Conservation (phyloP, 2,888 invertebrate genomes). For the Heliconius aoede region DNA sequence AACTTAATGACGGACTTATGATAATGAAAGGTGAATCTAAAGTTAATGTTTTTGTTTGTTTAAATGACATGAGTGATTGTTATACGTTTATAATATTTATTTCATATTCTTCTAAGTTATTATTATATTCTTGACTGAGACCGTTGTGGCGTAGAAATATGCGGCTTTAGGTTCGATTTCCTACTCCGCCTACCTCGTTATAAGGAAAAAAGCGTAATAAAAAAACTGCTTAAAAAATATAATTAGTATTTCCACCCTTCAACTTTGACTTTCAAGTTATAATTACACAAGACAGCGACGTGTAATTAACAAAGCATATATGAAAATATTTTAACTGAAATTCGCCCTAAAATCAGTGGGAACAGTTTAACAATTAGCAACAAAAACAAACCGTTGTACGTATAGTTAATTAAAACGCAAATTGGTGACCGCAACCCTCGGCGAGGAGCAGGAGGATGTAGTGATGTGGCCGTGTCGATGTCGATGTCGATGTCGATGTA, state of each 20-base stretch:
- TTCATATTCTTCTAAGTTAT: too few species aligned
- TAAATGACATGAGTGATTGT: background rate
- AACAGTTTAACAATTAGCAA: slow-evolving; percentile 69
- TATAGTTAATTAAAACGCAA: slow-evolving; percentile 81
- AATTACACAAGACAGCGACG: background rate
- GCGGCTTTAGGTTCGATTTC: too few species aligned
- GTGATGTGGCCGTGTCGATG: slow-evolving; percentile 48
- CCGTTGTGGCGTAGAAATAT: too few species aligned
- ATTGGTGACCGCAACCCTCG: slow-evolving; percentile 70
- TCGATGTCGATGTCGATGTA: slow-evolving; percentile 1
- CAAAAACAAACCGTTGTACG: slow-evolving; percentile 74
- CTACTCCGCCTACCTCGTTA: background rate
- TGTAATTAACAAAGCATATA: slow-evolving; percentile 33
- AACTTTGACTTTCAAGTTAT: background rate
- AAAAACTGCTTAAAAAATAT: background rate
- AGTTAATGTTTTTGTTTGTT: slow-evolving; percentile 1
- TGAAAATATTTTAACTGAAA: slow-evolving; percentile 16
- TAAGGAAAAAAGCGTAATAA: background rate
- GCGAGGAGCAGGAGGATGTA: slow-evolving; percentile 47
- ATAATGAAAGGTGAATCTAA: slow-evolving; percentile 3
- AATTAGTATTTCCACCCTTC: background rate
- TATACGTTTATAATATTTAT: too few species aligned
- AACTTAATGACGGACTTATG: slow-evolving; percentile 2
- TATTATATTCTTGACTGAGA: too few species aligned
- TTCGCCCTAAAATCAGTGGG: slow-evolving; percentile 33